phyloP scores from a whole-genome alignment of 2,888 invertebrate genomes.

The Sphinx pinastri region DNA sequence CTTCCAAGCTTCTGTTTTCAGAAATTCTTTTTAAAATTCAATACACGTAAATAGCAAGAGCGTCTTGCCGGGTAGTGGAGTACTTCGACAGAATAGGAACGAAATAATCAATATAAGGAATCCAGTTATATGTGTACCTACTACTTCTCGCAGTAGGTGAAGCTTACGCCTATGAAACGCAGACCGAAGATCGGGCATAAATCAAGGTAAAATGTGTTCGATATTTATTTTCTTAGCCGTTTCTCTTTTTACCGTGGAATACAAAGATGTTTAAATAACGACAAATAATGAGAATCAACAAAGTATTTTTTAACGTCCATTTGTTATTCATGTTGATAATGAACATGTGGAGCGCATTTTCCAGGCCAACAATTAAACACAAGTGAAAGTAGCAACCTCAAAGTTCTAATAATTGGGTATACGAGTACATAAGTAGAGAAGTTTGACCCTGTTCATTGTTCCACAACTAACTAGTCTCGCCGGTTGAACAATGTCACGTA shows the following conservation, averaged over 20 bases:
- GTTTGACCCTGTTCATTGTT: conserved; percentile 20
- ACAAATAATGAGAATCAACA: background rate
- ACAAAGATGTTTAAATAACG: background rate
- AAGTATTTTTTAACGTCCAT: background rate
- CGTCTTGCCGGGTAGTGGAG: conserved; percentile 30
- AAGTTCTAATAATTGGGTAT: conserved; percentile 19
- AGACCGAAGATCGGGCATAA: conserved; percentile 31
- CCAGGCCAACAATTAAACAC: conserved; percentile 5
- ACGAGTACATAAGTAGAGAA: conserved; percentile 11
- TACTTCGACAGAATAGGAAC: conserved; percentile 36
- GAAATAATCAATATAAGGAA: conserved; percentile 48
- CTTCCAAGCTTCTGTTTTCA: conserved; percentile 39
- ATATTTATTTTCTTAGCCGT: conserved; percentile 15
- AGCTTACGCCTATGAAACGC: conserved; percentile 27
- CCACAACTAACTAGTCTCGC: conserved; percentile 9
- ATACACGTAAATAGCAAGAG: conserved; percentile 38
- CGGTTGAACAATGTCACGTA: conserved; percentile 17
- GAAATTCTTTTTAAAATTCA: conserved; percentile 42
- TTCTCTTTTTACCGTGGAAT: background rate
- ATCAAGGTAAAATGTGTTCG: conserved; percentile 33
- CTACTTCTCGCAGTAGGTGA: conserved; percentile 24
- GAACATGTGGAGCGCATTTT: background rate
- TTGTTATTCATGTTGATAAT: background rate
- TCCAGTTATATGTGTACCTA: conserved; percentile 22
- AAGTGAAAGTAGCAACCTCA: background rate